Conservation (phyloP, 2,888 invertebrate species). For the Parnassius apollo region DNA sequence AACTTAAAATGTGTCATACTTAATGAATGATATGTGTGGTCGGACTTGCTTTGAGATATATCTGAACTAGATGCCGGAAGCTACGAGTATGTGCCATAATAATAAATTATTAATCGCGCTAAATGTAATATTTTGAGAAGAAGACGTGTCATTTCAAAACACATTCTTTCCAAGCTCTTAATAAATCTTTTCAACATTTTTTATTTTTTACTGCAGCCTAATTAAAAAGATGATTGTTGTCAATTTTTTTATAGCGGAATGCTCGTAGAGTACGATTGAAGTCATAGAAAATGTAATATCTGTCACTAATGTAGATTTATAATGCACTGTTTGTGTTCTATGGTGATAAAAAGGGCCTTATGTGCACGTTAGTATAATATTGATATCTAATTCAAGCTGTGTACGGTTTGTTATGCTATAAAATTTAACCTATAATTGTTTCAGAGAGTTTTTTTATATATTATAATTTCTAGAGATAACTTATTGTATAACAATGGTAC, state of each 20-base stretch:
- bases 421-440: too few relatives aligned
- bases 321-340: not conserved
- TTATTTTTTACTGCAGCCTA: too few relatives aligned
- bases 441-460: not conserved
- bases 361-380: too few relatives aligned
- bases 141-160: not conserved
- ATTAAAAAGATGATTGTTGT: too few relatives aligned
- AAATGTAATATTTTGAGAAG: not conserved
- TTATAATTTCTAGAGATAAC: not conserved
- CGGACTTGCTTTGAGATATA: not conserved
- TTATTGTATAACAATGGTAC: constrained; percentile 3
- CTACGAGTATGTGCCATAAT: constrained; percentile 1
- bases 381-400: too few relatives aligned
- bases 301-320: not conserved
- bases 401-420: too few relatives aligned
- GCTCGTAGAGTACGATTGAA: too few relatives aligned
- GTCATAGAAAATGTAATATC: not conserved
- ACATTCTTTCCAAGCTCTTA: not conserved
- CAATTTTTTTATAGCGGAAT: too few relatives aligned
- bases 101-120: not conserved
- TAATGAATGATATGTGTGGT: not conserved
- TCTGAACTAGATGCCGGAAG: not conserved
- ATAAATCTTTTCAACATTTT: constrained; percentile 5
- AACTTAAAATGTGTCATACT: not conserved
- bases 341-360: too few relatives aligned